Evolutionary conservation across 2,888 invertebrate species (phyloP), one percentile per base, ranked within the genome.

Genomic region (Diplolepis rosae): DNA sequence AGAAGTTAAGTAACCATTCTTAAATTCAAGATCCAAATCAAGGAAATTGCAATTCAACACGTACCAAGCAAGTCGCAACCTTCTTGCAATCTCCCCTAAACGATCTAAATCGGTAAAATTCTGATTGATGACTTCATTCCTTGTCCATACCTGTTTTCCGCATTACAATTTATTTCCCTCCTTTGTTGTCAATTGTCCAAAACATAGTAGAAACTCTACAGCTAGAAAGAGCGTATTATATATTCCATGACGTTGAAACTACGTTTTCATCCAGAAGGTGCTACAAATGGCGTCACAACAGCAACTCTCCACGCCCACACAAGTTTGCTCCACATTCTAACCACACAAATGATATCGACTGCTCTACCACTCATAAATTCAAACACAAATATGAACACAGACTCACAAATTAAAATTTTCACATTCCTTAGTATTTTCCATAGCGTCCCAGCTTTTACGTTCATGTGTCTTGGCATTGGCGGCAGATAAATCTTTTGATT

Each of bases 11-110:
- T 48, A 48, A 48, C 22, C 45, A 48, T 48, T 24, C 56, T 56
- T 22, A 39, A 61, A 61, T 27, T 39, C 61, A 24, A 61, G 61
- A 61, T 61, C 39, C 39, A 24, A 61, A 39, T 61, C 61, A 22
- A 24, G 24, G 27, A 39, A 39, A 54, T 32, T 18, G 39, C 9
- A 39, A 39, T 61, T 61, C 39, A 39, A n/a, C 35, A 39, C 61
- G 39, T 39, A 39, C 13, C 7, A n/a, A 22, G 6, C 24, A 56
- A 35, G 11, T 18, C 7, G 24, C 11, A 61, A 39, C 39, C 61
- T 24, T 35, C 24, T 22, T 39, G 22, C 39, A 39, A 39, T 35
- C 35, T 35, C 22, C 6, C 18, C n/a, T n/a, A 35, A 61, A 1
- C 27, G n/a, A 61, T 61, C 61, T 61, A 24, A 61, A 39, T 61